Evolutionary conservation across 2,797 vertebrate species (phyloP), one percentile per base, ranked within the genome.

Genomic region (Numenius phaeopus): DNA sequence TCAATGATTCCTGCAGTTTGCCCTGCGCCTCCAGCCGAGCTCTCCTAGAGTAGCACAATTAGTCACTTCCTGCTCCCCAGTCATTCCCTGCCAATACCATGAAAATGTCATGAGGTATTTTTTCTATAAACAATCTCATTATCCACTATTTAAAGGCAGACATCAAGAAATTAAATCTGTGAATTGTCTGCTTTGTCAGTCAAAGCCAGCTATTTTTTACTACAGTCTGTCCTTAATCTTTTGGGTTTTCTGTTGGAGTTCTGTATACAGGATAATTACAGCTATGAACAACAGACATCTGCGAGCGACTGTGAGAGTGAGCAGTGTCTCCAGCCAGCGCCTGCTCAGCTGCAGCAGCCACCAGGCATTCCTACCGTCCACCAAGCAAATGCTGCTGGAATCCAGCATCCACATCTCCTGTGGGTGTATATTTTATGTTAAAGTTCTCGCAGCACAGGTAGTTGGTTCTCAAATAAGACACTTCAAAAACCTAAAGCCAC

Each of bases 281-380:
- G 69, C 96, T 98, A 97, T 1, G 95, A 97, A 30, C 96, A 96
- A 4, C 96, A 97, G 22, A 87, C 97, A 11, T 84, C 97, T 27
- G 93, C 97, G 58, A 98, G 98, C 7, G 97, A 87, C 75, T 98
- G 95, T 4, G 98, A 98, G 75, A 98, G 97, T 73, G 98, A 98
- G 82, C 98, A 97, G 89, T 98, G 95, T 96, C 98, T 98, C 84
- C 98, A 98, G 92, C 97, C 98, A 3, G 98, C 95, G 47, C 97
- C 98, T 71, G 94, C 97, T 15, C 89, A 97, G 6, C 97, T 98
- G 58, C 98, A 98, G 91, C 95, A 92, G 61, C 96, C 97, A 5
- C 97, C 21, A 62, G 96, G 2, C 98, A 98, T 47, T 94, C 94
- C 1, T 98, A 97, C 94, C 98, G 98, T 97, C 98, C 98, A 88